Percentiles rank a stretch among this genome's conserved stretches.
These are phyloP conservation scores for Phasianus colchicus DNA, from an alignment of 2,113 vertebrate species.

Conservation along the genomic window DNA sequence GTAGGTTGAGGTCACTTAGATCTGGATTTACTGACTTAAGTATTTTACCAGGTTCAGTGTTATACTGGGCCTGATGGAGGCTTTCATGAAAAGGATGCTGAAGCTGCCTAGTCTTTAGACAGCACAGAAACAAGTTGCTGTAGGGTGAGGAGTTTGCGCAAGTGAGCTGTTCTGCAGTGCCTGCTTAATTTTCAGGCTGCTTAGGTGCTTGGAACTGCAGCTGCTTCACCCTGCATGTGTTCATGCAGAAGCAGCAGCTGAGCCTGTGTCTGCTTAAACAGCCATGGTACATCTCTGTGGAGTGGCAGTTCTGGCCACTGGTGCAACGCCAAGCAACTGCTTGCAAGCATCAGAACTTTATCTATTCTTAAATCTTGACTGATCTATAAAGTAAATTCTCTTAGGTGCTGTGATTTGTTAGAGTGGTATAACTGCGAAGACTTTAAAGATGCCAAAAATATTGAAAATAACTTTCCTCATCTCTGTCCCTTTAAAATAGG, in stretches of 20 bases:
- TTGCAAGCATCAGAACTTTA: background rate
- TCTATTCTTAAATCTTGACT: background rate
- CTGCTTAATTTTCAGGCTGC: too few species aligned
- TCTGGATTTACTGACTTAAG: background rate
- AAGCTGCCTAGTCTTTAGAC: background rate
- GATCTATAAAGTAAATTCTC: background rate
- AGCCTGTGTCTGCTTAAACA: background rate
- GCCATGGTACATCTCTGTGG: too few species aligned
- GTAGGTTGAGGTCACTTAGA: background rate
- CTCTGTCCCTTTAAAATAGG: background rate
- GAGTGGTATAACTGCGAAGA: background rate
- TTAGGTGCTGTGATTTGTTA: background rate
- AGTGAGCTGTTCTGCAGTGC: background rate
- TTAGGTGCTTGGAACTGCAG: background rate
- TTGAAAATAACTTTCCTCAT: background rate
- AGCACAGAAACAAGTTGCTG: accelerated
- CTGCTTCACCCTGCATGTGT: background rate
- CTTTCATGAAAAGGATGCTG: background rate
- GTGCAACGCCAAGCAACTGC: accelerated
- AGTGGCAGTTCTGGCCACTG: background rate
- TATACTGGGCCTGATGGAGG: background rate
- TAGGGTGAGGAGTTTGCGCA: accelerated
- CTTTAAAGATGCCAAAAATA: background rate
- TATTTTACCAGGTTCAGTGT: background rate
- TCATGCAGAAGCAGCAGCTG: background rate